Conservation (phyloP, 2,888 invertebrate species). For the Melikaiella ostensackeni region DNA sequence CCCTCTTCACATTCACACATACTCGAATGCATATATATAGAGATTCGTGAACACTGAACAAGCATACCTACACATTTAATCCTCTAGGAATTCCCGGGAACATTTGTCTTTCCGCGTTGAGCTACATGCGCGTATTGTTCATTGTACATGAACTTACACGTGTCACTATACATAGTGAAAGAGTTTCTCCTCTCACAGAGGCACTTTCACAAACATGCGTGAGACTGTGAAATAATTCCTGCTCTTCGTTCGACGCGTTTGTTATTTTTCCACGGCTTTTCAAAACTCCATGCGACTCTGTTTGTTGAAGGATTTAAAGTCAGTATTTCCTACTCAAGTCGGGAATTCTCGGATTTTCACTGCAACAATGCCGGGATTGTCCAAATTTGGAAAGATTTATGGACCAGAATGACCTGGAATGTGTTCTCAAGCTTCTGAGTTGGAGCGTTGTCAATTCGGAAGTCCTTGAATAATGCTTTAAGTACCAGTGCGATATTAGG, state of each 20-base stretch:
- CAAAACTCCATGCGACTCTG: not conserved
- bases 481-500: not conserved
- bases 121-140: constrained; percentile 37
- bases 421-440: not conserved
- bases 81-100: constrained; percentile 28
- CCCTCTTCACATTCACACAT: not conserved
- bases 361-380: constrained; percentile 14
- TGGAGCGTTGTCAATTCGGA: not conserved
- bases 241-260: not conserved
- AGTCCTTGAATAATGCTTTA: constrained; percentile 4
- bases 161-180: constrained; percentile 32
- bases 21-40: constrained; percentile 17
- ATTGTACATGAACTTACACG: constrained; percentile 28
- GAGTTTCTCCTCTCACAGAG: constrained; percentile 8
- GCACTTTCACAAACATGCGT: not conserved
- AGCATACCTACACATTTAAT: constrained; percentile 27
- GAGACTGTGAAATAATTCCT: not conserved
- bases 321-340: constrained; percentile 20
- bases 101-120: constrained; percentile 34
- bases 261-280: not conserved
- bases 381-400: constrained; percentile 30
- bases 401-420: constrained; percentile 13
- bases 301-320: constrained; percentile 31
- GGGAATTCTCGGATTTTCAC: constrained; percentile 21
- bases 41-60: constrained; percentile 26